Conservation (phyloP, 2,888 invertebrate species). For the Rhodophaea formosa region DNA sequence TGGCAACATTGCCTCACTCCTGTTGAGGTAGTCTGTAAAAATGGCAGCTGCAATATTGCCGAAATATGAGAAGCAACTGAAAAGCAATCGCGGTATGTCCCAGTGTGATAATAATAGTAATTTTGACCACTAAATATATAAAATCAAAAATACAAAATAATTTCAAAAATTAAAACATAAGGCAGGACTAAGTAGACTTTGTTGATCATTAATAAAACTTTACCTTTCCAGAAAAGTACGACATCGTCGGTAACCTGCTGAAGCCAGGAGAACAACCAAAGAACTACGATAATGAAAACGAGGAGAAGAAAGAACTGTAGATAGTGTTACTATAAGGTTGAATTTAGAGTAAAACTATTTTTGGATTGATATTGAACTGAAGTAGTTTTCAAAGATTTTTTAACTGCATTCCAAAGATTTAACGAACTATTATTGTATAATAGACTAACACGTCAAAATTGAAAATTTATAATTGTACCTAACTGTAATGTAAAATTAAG, state of each 20-base stretch:
- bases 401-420: too few relatives aligned
- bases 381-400: too few relatives aligned
- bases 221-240: constrained; percentile 68
- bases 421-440: too few relatives aligned
- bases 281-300: constrained; percentile 64
- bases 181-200: neutral
- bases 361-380: neutral
- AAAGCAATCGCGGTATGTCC: too few relatives aligned
- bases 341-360: neutral
- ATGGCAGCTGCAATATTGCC: too few relatives aligned
- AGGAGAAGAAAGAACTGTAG: constrained; percentile 66
- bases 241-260: constrained; percentile 67
- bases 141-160: neutral
- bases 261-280: constrained; percentile 69
- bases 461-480: too few relatives aligned
- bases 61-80: too few relatives aligned
- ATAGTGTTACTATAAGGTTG: constrained; percentile 18
- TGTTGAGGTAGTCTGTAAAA: too few relatives aligned
- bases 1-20: too few relatives aligned
- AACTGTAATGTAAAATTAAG: too few relatives aligned
- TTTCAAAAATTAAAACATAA: neutral
- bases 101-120: too few relatives aligned
- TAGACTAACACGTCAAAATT: too few relatives aligned
- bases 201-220: neutral
- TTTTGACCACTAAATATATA: constrained; percentile 7